Base-by-base conservation (phyloP, 1,140 invertebrate genomes). In the Oryzaephilus surinamensis region DNA sequence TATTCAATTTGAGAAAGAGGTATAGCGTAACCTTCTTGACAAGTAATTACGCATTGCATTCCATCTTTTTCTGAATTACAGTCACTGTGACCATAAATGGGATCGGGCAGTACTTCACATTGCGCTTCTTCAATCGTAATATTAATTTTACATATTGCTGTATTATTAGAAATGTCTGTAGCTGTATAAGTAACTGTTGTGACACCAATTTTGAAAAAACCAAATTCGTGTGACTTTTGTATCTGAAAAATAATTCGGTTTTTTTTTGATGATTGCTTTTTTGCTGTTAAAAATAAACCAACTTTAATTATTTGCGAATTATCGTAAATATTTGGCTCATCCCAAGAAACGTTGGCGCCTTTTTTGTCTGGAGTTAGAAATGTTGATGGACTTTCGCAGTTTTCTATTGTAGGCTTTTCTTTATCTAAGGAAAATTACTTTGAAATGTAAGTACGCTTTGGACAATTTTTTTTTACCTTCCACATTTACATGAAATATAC, bases 301-400 rank as follows among this genome's bases (percentile, higher is more conserved):
- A 58, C 48, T 6, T 38, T 40, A 18, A 59, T 49, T 28, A 52
- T 49, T 26, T 67, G 70, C 0, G 79, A 81, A 59, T 82, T 84
- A 48, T 84, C 80, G 42, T 71, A 72, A 55, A 81, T 77, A 5
- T 71, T 53, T 11, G 80, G 79, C 45, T 79, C 74, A 32, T 77
- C 72, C 77, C 78, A 81, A 4, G 65, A 63, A 2, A 73, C 61
- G 45, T 65, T 65, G 29, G 59, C 48, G 4, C 54, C 54, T 6
- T 54, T 55, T 19, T 55, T 52, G 10, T 65, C 60, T 10, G 57
- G 47, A 7, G 66, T 67, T 2, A 76, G 57, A 43, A 72, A 70
- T 12, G 66, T 59, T 3, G 69, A 62, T 2, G 76, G 76, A 41
- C 70, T 72, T 5, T 71, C 55, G 55, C 79, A 83, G 33, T 68